These are phyloP conservation scores for Agrotis exclamationis DNA, from an alignment of 2,888 invertebrate genomes.

Conservation along the genomic window DNA sequence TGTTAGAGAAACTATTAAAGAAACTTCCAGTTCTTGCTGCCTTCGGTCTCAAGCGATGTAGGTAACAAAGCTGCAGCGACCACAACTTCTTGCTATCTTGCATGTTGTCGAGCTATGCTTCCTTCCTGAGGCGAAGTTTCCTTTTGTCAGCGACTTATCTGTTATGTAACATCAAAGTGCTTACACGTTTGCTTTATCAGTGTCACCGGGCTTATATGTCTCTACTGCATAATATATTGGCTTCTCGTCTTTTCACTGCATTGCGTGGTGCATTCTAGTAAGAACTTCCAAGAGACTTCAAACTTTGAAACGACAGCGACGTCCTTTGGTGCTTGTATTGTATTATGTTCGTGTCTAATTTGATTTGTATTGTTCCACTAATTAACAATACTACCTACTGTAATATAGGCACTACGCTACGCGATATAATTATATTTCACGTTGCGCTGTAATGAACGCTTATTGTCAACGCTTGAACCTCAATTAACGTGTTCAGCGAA, in stretches of 20 bases:
- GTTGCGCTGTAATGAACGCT: conserved; percentile 30
- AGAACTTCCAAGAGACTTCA: neutral
- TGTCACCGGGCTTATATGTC: conserved; percentile 3
- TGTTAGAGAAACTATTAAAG: conserved; percentile 24
- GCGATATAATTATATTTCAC: conserved; percentile 25
- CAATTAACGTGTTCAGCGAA: conserved; percentile 43
- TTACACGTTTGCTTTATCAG: conserved; percentile 21
- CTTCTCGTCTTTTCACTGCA: conserved; percentile 1
- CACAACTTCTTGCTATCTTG: conserved; percentile 47
- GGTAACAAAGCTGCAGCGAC: conserved; percentile 61
- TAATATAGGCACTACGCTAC: conserved; percentile 21
- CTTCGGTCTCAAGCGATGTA: conserved; percentile 5
- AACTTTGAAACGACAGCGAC: neutral
- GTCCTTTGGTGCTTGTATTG: neutral
- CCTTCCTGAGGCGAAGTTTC: conserved; percentile 42
- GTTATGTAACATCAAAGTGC: conserved; percentile 23
- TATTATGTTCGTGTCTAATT: neutral
- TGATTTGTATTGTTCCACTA: conserved; percentile 26
- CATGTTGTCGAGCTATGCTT: conserved; percentile 36
- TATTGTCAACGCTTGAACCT: conserved; percentile 36
- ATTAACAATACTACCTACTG: conserved; percentile 1
- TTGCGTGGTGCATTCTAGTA: neutral
- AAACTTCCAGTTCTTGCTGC: conserved; percentile 22
- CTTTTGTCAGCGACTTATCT: conserved; percentile 44
- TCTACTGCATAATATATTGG: conserved; percentile 3